Percentiles rank a stretch among this genome's conserved stretches.
Evolutionary conservation across 2,888 invertebrate genomes (phyloP).

Genomic region (Sisyra nigra): DNA sequence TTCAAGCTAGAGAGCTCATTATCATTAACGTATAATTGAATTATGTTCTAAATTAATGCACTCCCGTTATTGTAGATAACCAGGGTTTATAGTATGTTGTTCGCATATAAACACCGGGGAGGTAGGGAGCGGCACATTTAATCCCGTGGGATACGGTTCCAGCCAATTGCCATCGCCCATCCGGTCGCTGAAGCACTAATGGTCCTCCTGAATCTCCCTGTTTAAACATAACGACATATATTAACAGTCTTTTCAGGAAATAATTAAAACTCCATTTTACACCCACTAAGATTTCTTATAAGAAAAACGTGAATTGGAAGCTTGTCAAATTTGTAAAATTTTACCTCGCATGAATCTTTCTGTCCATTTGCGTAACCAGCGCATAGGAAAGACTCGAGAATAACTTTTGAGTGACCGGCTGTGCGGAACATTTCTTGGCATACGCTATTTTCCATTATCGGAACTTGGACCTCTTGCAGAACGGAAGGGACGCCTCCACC

Average conservation of each 20-base stretch:
- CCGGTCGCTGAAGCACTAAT: conserved; percentile 62
- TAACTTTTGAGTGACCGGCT: conserved; percentile 75
- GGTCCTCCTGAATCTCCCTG: conserved; percentile 92
- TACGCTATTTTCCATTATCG: conserved; percentile 78
- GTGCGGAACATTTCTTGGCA: conserved; percentile 91
- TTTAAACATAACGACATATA: conserved; percentile 14
- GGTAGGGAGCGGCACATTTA: conserved; percentile 80
- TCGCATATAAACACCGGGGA: conserved; percentile 88
- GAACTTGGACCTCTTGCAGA: conserved; percentile 82
- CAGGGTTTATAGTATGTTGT: conserved; percentile 85
- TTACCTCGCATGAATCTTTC: conserved; percentile 84
- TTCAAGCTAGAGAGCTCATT: too few relatives aligned
- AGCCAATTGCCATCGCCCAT: conserved; percentile 74
- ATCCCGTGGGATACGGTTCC: conserved; percentile 93
- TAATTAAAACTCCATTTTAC: too few relatives aligned
- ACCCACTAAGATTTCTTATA: too few relatives aligned
- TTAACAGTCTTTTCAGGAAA: background rate
- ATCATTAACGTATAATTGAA: too few relatives aligned
- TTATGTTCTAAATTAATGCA: conserved; percentile 29
- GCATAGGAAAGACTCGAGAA: conserved; percentile 74
- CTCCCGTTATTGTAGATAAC: conserved; percentile 74
- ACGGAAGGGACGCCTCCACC: conserved; percentile 82
- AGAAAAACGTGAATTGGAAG: too few relatives aligned
- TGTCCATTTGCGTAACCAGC: conserved; percentile 86
- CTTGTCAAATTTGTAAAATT: conserved; percentile 11